These are phyloP conservation scores for Lasioglossum vierecki DNA, from an alignment of 2,888 invertebrate genomes.

Conservation along the genomic window DNA sequence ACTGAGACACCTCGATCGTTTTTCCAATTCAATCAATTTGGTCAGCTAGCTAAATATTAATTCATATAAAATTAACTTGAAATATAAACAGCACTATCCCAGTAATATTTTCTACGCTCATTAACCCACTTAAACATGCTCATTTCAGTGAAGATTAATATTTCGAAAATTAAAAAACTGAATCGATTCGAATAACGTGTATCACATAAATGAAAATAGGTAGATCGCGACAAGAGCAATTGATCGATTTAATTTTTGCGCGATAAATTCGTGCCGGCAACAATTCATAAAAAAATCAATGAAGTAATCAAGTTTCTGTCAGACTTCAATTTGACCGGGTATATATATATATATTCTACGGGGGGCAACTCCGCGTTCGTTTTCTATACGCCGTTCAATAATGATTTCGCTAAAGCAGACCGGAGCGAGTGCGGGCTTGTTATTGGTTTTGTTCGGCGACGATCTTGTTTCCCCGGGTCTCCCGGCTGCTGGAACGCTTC, in stretches of 20 bases:
- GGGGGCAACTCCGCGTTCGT: background rate
- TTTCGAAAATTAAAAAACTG: background rate
- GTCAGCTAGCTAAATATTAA: background rate
- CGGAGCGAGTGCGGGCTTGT: background rate
- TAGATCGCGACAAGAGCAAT: background rate
- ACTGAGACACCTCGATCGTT: background rate
- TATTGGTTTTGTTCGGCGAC: slow-evolving; percentile 25
- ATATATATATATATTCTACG: slow-evolving; percentile 6
- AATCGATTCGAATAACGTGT: background rate
- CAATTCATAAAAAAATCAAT: slow-evolving; percentile 21
- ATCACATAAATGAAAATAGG: background rate
- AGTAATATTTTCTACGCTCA: background rate
- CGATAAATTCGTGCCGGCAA: background rate
- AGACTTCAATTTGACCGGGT: background rate
- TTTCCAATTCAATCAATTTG: background rate
- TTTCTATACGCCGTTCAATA: background rate
- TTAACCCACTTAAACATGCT: background rate
- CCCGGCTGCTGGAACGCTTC: background rate
- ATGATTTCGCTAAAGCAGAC: slow-evolving; percentile 10
- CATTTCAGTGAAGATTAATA: background rate
- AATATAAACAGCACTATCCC: background rate
- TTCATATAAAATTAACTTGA: background rate
- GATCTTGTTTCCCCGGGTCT: slow-evolving; percentile 1
- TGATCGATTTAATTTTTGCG: background rate
- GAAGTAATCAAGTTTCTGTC: slow-evolving; percentile 18